A percentile compares a stretch with the other conserved stretches of the same genome.
Conservation (phyloP, 2,888 invertebrate species). For the Synergus umbraculus region DNA sequence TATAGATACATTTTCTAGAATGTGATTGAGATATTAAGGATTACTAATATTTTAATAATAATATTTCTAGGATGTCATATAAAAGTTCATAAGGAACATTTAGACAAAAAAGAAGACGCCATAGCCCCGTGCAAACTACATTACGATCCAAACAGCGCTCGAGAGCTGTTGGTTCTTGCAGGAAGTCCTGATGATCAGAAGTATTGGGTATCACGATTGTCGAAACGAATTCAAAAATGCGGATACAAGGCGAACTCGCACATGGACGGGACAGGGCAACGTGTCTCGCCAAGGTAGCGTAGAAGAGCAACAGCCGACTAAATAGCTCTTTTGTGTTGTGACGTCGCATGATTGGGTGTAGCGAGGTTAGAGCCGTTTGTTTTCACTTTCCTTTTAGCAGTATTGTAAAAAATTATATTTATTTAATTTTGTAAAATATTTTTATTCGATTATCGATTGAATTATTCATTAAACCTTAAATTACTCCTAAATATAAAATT, state of each 20-base stretch:
- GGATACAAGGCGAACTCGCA: slow-evolving; percentile 91
- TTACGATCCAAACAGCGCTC: slow-evolving; percentile 95
- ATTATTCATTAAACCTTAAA: too few species aligned
- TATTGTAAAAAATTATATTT: slow-evolving; percentile 7
- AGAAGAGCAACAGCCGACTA: slow-evolving; percentile 68
- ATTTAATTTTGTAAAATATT: too few species aligned
- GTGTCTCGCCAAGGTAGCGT: slow-evolving; percentile 86
- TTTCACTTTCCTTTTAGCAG: slow-evolving; percentile 55
- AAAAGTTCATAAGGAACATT: slow-evolving; percentile 98
- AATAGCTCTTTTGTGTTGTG: slow-evolving; percentile 75
- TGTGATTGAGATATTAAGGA: background rate
- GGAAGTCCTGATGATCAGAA: slow-evolving; percentile 92
- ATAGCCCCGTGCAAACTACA: slow-evolving; percentile 98
- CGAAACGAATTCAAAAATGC: slow-evolving; percentile 94
- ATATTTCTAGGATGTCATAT: slow-evolving; percentile 90
- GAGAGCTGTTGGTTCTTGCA: slow-evolving; percentile 95
- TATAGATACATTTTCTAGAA: background rate
- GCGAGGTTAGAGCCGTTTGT: slow-evolving; percentile 71
- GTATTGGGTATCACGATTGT: slow-evolving; percentile 94
- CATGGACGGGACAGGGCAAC: slow-evolving; percentile 75
- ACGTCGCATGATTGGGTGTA: slow-evolving; percentile 74
- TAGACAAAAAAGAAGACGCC: slow-evolving; percentile 89
- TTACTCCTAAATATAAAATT: background rate
- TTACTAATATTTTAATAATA: background rate
- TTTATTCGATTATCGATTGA: too few species aligned